Conservation (phyloP, 2,888 invertebrate genomes). For the Matsumyia berberina region DNA sequence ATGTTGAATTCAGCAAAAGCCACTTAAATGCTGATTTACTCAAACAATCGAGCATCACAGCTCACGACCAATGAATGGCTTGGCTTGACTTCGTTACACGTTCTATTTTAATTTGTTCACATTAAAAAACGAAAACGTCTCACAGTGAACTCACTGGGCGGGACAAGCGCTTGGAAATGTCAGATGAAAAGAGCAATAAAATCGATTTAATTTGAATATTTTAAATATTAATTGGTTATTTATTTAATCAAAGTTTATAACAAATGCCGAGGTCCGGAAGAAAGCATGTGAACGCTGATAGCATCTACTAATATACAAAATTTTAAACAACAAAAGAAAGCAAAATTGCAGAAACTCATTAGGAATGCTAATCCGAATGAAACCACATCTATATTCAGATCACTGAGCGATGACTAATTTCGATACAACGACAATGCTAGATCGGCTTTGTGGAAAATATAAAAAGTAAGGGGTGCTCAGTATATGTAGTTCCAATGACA, state of each 20-base stretch:
- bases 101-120: conserved; percentile 65
- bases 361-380: conserved; percentile 67
- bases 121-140: conserved; percentile 28
- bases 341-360: conserved; percentile 74
- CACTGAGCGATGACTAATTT: conserved; percentile 52
- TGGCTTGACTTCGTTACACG: conserved; percentile 60
- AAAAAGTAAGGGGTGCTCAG: neutral
- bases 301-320: conserved; percentile 33
- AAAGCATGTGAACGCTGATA: conserved; percentile 72
- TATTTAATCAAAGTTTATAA: conserved; percentile 67
- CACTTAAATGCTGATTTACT: conserved; percentile 53
- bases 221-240: conserved; percentile 75
- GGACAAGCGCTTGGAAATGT: conserved; percentile 62
- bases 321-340: conserved; percentile 63
- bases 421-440: conserved; percentile 10
- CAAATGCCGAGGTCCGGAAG: conserved; percentile 64
- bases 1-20: conserved; percentile 60
- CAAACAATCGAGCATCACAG: conserved; percentile 53
- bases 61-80: conserved; percentile 62
- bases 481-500: neutral
- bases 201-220: conserved; percentile 76
- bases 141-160: conserved; percentile 48
- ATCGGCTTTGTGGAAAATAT: neutral
- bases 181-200: conserved; percentile 65
- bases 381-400: conserved; percentile 54